Conservation (phyloP, 2,888 invertebrate species). For the Platycheirus albimanus region DNA sequence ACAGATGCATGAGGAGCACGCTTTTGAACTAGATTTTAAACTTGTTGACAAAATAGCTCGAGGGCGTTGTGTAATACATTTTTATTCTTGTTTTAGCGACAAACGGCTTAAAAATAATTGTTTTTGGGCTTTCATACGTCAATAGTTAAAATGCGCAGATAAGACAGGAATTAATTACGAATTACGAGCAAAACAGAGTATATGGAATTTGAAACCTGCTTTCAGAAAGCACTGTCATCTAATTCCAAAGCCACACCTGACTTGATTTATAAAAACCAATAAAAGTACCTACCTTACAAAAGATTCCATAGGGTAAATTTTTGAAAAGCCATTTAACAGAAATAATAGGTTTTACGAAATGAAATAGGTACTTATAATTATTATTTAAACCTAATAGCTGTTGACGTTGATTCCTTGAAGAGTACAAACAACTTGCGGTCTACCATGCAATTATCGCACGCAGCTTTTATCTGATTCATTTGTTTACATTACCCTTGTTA, state of each 20-base stretch:
- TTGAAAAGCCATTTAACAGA: not conserved
- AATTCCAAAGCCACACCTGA: conserved; percentile 1
- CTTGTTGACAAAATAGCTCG: no score
- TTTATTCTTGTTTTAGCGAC: no score
- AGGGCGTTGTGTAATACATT: no score
- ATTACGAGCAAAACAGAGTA: not conserved
- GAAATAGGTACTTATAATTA: no score
- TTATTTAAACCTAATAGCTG: not conserved
- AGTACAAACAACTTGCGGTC: conserved; percentile 12
- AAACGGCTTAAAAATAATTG: no score
- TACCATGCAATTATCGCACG: conserved; percentile 24
- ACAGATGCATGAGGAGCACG: no score
- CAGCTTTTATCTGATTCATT: conserved; percentile 12
- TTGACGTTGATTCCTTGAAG: not conserved
- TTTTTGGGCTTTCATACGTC: no score
- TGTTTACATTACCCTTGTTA: conserved; percentile 6
- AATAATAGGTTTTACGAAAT: not conserved
- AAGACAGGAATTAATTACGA: not conserved
- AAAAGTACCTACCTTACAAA: conserved; percentile 10
- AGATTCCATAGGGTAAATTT: conserved; percentile 6
- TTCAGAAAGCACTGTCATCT: conserved; percentile 12
- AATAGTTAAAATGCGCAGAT: no score
- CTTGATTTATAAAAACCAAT: conserved; percentile 1
- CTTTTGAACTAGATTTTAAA: no score
- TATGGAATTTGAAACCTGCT: conserved; percentile 12